A percentile compares a stretch with the other conserved stretches of the same genome.
phyloP scores from a whole-genome alignment of 2,888 invertebrate genomes.

The Pyrocoelia pectoralis region DNA sequence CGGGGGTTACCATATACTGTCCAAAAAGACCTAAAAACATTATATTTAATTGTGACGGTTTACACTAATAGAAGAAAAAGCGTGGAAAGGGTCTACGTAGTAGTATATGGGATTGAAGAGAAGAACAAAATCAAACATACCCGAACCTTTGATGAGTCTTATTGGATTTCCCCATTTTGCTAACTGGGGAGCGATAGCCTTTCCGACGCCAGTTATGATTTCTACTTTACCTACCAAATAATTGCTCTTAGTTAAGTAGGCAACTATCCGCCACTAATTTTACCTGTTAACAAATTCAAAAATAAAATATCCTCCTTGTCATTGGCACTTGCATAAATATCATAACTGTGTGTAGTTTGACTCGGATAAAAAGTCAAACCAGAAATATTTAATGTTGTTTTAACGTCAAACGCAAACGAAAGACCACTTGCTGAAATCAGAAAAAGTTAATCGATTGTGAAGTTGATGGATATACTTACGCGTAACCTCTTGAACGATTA shows the following conservation, averaged over 20 bases:
- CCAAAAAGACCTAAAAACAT: conserved; percentile 67
- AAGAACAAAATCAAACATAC: conserved; percentile 41
- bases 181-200: conserved; percentile 64
- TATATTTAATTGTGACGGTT: neutral
- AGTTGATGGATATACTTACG: conserved; percentile 56
- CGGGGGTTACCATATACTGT: conserved; percentile 76
- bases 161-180: conserved; percentile 72
- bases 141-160: conserved; percentile 71
- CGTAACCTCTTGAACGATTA: conserved; percentile 71
- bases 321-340: conserved; percentile 75
- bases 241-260: conserved; percentile 6
- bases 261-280: no score
- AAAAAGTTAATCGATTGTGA: neutral
- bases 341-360: conserved; percentile 74
- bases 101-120: neutral
- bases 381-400: conserved; percentile 76
- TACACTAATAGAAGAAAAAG: no score
- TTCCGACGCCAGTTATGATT: conserved; percentile 76
- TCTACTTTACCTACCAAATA: conserved; percentile 71
- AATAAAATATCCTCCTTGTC: conserved; percentile 77
- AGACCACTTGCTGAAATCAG: conserved; percentile 65
- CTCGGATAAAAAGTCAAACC: conserved; percentile 78
- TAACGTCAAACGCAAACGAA: conserved; percentile 75
- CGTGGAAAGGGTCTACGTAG: no score
- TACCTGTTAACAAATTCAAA: conserved; percentile 73